Evolutionary conservation across 2,797 vertebrate species (phyloP).

Genomic region (Heteromormyrus szaboi): DNA sequence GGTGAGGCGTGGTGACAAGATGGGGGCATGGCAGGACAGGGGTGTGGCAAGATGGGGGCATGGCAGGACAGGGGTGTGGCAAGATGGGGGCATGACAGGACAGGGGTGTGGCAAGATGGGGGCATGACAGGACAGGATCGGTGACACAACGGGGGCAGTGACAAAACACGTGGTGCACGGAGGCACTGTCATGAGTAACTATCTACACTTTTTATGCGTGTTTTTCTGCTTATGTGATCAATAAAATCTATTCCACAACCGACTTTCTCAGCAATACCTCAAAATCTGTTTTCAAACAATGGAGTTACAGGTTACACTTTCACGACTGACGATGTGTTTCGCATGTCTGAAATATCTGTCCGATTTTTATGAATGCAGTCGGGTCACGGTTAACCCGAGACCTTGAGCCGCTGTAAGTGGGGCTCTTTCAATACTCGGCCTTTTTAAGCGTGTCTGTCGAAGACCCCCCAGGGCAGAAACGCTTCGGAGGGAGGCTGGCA

Average conservation of each 20-base stretch:
- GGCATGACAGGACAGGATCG: too few relatives aligned
- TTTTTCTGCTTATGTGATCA: not conserved
- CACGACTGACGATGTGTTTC: not conserved
- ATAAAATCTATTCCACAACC: not conserved
- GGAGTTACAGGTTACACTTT: not conserved
- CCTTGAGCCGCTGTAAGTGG: not conserved
- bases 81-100: too few relatives aligned
- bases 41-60: too few relatives aligned
- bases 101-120: too few relatives aligned
- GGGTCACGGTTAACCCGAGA: not conserved
- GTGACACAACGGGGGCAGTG: not conserved
- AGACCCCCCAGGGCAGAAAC: not conserved
- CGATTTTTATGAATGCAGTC: not conserved
- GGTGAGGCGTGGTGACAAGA: not conserved
- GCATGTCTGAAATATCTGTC: not conserved
- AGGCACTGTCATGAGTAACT: not conserved
- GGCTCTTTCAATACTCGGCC: not conserved
- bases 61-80: too few relatives aligned
- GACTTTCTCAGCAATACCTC: not conserved
- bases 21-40: too few relatives aligned
- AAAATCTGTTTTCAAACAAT: not conserved
- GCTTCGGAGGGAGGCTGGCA: not conserved
- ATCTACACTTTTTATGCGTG: not conserved
- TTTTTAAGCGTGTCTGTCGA: not conserved
- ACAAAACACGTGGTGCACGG: not conserved